phyloP scores from a whole-genome alignment of 2,113 vertebrate genomes.

The Chelonoidis abingdonii region DNA sequence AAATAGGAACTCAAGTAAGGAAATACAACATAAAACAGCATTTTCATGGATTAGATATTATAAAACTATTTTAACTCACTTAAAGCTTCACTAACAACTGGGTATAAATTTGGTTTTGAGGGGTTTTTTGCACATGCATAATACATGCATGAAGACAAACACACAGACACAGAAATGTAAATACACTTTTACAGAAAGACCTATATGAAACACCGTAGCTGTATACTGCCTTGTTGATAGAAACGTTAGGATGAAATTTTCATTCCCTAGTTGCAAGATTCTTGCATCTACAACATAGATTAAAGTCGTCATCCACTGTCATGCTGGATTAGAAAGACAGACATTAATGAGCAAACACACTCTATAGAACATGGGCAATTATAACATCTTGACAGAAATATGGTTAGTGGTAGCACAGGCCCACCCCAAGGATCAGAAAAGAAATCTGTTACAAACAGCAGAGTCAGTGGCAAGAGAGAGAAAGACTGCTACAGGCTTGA shows the following conservation, averaged over 20 bases:
- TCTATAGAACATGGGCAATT: constrained; percentile 44
- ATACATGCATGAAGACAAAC: not conserved
- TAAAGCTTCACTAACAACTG: not conserved
- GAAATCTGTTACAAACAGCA: constrained; percentile 40
- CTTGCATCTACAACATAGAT: not conserved
- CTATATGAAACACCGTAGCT: not conserved
- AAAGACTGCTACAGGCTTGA: constrained; percentile 60
- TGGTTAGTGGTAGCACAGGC: constrained; percentile 78
- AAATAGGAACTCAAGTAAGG: not conserved
- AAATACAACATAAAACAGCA: not conserved
- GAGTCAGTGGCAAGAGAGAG: constrained; percentile 59
- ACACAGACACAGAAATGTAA: not conserved
- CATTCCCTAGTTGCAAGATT: not conserved
- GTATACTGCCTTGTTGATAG: fast-evolving
- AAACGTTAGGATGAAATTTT: not conserved
- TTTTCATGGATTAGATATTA: not conserved
- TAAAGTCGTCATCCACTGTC: constrained; percentile 39
- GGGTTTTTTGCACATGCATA: not conserved
- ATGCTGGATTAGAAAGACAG: constrained; percentile 58
- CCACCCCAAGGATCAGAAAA: constrained; percentile 40
- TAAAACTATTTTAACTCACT: constrained; percentile 35
- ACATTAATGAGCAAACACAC: not conserved
- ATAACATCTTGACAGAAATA: constrained; percentile 24
- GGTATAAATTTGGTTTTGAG: not conserved
- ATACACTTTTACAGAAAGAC: not conserved